Base-by-base conservation (phyloP, 2,113 vertebrate genomes). In the Corythoichthys intestinalis region DNA sequence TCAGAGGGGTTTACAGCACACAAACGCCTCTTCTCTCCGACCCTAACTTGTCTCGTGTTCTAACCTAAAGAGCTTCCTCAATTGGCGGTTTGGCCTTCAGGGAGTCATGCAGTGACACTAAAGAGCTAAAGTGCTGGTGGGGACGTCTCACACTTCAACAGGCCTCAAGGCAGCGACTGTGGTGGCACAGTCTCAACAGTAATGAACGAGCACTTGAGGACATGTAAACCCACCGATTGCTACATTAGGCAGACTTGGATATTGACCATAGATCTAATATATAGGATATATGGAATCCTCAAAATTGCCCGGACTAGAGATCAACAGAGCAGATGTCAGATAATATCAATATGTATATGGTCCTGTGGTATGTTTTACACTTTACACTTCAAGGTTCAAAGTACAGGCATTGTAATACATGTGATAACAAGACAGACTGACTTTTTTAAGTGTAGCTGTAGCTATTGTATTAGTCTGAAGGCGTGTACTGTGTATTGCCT, bases 161-260 rank as follows among this genome's bases (percentile, higher is more conserved):
- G 72, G 65, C 59, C 71, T 67, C 69, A 72, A 49, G 57, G 79
- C 81, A 67, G 56, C 70, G 53, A 82, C 65, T 76, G 56, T 65
- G 65, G 73, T 66, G 69, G 62, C 54, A 13, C 54, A 71, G 64
- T 76, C 71, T 80, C 76, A 56, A 65, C 72, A 67, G 80, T 83
- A 85, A 89, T 88, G 86, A 87, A 86, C 74, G 82, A 83, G 85
- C 81, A 73, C 83, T 88, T 35, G 54, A 12, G 28, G 54, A 11
- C 0, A n/a, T 17, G 4, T 52, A 52, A 52, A 52, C 15, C n/a
- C 52, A 54, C 7, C 8, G n/a, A 54, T 9, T 7, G 20, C 52
- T 8, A 54, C 52, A 10, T 20, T 28, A 54, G n/a, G 52, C 52
- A 28, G 11, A 37, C 10, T 1, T 35, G 52, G 52, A 54, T 7